These are phyloP conservation scores for Odontocolon sp. DNA, from an alignment of 2,888 invertebrate species.

Conservation along the genomic window DNA sequence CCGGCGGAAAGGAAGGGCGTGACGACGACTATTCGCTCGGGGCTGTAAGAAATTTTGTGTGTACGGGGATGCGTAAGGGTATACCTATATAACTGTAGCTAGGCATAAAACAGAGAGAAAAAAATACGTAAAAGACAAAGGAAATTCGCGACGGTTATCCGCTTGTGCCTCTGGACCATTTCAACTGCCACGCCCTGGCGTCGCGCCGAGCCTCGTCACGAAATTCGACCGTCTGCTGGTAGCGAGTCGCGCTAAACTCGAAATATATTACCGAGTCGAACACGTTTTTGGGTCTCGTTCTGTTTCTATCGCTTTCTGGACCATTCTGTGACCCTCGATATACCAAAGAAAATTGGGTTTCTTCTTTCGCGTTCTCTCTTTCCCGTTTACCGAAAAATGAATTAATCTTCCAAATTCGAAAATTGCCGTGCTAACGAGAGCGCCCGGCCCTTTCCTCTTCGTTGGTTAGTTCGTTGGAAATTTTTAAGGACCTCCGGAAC, in stretches of 20 bases:
- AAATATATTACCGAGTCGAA: constrained; percentile 58
- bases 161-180: constrained; percentile 50
- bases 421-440: constrained; percentile 55
- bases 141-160: constrained; percentile 72
- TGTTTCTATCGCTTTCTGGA: no score
- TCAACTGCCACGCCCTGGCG: constrained; percentile 75
- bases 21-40: constrained; percentile 49
- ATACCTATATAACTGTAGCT: constrained; percentile 10
- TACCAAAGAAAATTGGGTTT: constrained; percentile 23
- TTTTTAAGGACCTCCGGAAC: constrained; percentile 37
- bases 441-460: constrained; percentile 3
- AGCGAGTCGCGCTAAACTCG: constrained; percentile 46
- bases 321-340: neutral
- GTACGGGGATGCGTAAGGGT: neutral
- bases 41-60: constrained; percentile 53
- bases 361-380: constrained; percentile 12
- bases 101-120: constrained; percentile 33
- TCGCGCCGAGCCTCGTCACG: constrained; percentile 66
- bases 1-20: constrained; percentile 51
- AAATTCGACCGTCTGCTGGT: constrained; percentile 71
- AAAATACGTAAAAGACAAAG: constrained; percentile 67
- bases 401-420: constrained; percentile 59
- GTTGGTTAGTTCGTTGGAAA: neutral
- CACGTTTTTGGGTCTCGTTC: constrained; percentile 51
- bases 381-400: constrained; percentile 52